Percentiles rank a stretch among this genome's conserved stretches.
Conservation (phyloP, 2,888 invertebrate genomes). For the Ptychoptera albimana region DNA sequence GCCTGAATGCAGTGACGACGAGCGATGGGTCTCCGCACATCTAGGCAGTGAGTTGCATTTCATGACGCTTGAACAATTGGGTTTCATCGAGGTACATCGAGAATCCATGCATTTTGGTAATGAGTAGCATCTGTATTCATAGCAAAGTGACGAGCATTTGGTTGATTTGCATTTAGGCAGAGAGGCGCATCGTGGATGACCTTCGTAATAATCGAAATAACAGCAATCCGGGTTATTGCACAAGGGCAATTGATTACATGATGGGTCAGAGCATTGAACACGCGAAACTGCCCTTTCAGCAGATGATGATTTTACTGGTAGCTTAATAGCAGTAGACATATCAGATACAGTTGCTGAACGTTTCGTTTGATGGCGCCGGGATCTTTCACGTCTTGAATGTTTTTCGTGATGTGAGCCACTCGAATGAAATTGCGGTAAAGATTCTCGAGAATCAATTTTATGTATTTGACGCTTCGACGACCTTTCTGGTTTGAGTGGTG, state of each 20-base stretch:
- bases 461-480: conserved; percentile 5
- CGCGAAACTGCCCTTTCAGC: conserved; percentile 25
- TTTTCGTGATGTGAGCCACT: conserved; percentile 13
- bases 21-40: conserved; percentile 26
- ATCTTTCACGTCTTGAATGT: conserved; percentile 22
- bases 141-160: conserved; percentile 18
- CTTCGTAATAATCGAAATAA: conserved; percentile 13
- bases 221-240: conserved; percentile 31
- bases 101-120: conserved; percentile 26
- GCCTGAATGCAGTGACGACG: conserved; percentile 27
- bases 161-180: conserved; percentile 11
- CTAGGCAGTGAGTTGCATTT: conserved; percentile 33
- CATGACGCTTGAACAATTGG: conserved; percentile 18
- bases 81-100: conserved; percentile 18
- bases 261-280: conserved; percentile 28
- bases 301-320: conserved; percentile 27
- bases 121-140: conserved; percentile 27
- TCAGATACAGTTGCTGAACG: conserved; percentile 30
- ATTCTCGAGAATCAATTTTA: neutral
- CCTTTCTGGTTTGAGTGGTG: conserved; percentile 19
- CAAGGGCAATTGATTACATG: conserved; percentile 27
- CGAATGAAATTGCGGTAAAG: conserved; percentile 9
- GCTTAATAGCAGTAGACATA: conserved; percentile 20
- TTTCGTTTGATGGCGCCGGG: conserved; percentile 30
- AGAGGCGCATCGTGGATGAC: conserved; percentile 22